Conservation (phyloP, 2,113 vertebrate species). For the Anser cygnoides region DNA sequence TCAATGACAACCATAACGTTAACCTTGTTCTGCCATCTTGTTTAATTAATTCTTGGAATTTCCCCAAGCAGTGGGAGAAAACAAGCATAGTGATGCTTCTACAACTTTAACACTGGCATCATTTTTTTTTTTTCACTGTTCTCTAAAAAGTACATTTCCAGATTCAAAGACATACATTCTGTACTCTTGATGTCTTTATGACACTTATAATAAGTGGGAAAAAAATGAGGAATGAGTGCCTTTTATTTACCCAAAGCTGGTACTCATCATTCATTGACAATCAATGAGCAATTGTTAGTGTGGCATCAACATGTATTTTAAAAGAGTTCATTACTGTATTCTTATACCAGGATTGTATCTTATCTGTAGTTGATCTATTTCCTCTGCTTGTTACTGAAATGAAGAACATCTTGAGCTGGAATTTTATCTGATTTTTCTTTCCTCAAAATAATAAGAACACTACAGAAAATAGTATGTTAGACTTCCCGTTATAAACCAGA, state of each 20-base stretch:
- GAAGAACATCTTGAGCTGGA: not conserved
- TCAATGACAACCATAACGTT: not conserved
- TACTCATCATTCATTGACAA: not conserved
- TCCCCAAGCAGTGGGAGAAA: not conserved
- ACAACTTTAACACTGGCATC: not conserved
- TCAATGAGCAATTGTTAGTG: not conserved
- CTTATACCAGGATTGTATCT: not conserved
- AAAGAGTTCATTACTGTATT: not conserved
- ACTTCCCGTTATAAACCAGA: slow-evolving; percentile 22
- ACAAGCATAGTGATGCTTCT: not conserved
- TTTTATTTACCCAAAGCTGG: not conserved
- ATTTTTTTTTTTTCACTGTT: not conserved
- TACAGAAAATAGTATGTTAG: not conserved
- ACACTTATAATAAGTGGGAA: not conserved
- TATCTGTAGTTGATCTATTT: not conserved
- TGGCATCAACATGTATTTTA: not conserved
- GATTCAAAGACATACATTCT: not conserved
- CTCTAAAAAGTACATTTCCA: not conserved
- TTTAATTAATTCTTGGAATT: not conserved
- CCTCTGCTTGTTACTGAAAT: not conserved
- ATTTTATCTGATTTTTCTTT: not conserved
- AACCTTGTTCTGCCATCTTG: not conserved
- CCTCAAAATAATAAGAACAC: not conserved
- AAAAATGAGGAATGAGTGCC: not conserved
- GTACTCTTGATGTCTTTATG: not conserved